A percentile compares a stretch with the other conserved stretches of the same genome.
These are phyloP conservation scores for Proisotoma minuta DNA, from an alignment of 2,888 invertebrate species.

Conservation along the genomic window DNA sequence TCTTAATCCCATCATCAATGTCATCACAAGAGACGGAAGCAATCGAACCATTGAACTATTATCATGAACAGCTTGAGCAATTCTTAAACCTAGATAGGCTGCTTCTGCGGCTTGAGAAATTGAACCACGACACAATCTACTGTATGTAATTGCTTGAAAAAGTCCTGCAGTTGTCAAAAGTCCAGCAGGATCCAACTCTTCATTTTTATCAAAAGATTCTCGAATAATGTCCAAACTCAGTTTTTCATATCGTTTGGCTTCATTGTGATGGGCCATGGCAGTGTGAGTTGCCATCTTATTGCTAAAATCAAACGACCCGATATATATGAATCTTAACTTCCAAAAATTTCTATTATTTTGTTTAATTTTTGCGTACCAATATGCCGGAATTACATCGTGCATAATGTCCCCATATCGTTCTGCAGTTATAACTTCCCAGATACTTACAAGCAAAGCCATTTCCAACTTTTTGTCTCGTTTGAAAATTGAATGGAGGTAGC, in stretches of 20 bases:
- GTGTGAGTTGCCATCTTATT: slow-evolving; percentile 42
- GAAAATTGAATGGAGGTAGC: slow-evolving; percentile 40
- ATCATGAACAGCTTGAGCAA: slow-evolving; percentile 38
- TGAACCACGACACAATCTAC: slow-evolving; percentile 34
- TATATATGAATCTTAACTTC: too few species aligned
- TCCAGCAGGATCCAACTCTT: slow-evolving; percentile 32
- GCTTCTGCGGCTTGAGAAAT: slow-evolving; percentile 24
- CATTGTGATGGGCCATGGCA: slow-evolving; percentile 21
- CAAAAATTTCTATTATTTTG: too few species aligned
- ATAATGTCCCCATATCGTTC: slow-evolving; percentile 30
- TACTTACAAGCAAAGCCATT: slow-evolving; percentile 33
- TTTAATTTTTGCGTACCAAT: too few species aligned
- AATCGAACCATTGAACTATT: slow-evolving; percentile 28
- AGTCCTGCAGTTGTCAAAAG: slow-evolving; percentile 37
- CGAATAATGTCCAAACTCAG: slow-evolving; percentile 29
- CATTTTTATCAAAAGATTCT: slow-evolving; percentile 21
- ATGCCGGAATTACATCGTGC: slow-evolving; percentile 41
- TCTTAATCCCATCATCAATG: slow-evolving; percentile 22
- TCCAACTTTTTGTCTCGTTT: slow-evolving; percentile 37
- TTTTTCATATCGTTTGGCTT: slow-evolving; percentile 34
- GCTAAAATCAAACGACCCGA: too few species aligned
- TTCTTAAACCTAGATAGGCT: slow-evolving; percentile 29
- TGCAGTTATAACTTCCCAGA: slow-evolving; percentile 38
- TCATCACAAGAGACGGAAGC: slow-evolving; percentile 27
- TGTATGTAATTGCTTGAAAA: slow-evolving; percentile 24